These are phyloP conservation scores for Fregata magnificens DNA, from an alignment of 2,113 vertebrate genomes.

Conservation along the genomic window DNA sequence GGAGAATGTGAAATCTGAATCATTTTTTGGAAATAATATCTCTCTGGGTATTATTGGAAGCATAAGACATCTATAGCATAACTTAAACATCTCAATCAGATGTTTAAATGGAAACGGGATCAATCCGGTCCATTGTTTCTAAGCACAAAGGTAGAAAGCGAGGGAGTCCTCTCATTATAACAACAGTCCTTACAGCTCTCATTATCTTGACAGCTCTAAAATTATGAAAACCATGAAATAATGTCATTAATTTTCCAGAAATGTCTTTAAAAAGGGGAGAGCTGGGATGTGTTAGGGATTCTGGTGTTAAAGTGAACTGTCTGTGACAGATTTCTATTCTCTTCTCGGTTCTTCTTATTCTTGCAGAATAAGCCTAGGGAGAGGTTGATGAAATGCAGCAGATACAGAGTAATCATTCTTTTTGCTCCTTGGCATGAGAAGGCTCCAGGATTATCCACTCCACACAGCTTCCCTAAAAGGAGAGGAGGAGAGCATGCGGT, in stretches of 20 bases:
- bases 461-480: conserved; percentile 33
- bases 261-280: neutral
- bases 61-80: neutral
- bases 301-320: rapidly evolving
- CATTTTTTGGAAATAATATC: rapidly evolving
- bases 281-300: neutral
- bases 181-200: neutral
- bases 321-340: neutral
- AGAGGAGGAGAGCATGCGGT: neutral
- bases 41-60: neutral
- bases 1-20: neutral
- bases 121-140: neutral
- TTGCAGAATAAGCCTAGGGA: neutral
- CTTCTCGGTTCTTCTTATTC: neutral
- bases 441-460: neutral
- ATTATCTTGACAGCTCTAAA: neutral
- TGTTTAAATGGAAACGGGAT: neutral
- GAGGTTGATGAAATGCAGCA: neutral
- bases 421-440: neutral
- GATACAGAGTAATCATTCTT: neutral
- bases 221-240: neutral
- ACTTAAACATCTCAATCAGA: neutral
- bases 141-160: neutral
- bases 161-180: neutral
- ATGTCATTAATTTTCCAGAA: neutral